Percentiles rank a stretch among this genome's conserved stretches.
Evolutionary conservation across 2,797 vertebrate genomes (phyloP).

Genomic region (Heliangelus exortis): DNA sequence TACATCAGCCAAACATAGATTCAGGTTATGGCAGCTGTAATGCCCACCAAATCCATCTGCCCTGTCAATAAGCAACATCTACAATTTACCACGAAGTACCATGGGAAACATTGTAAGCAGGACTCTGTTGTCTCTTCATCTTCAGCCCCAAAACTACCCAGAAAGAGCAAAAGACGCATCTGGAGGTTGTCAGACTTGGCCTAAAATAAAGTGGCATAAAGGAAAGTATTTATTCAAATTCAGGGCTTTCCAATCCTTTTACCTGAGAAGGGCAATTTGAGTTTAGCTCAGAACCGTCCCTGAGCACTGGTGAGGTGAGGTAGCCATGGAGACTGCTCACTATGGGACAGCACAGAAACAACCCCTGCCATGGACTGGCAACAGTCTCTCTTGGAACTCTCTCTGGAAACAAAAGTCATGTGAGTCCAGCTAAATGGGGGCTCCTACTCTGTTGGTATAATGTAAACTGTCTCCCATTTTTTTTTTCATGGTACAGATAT

Average conservation of each 20-base stretch:
- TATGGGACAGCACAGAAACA: background rate
- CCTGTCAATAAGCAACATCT: background rate
- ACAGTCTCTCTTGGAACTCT: background rate
- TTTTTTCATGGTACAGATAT: background rate
- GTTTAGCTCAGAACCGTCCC: background rate
- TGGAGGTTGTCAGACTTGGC: background rate
- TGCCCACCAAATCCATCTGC: background rate
- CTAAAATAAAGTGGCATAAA: background rate
- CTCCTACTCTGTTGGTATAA: background rate
- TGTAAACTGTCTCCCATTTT: accelerated
- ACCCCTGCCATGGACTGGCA: background rate
- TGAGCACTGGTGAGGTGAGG: background rate
- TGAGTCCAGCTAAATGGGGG: background rate
- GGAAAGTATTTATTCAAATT: background rate
- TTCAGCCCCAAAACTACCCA: background rate
- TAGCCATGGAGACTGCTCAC: background rate
- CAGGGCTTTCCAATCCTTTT: background rate
- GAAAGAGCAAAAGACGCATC: background rate
- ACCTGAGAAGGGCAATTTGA: background rate
- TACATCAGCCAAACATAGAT: background rate
- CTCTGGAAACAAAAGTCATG: background rate
- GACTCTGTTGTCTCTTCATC: background rate
- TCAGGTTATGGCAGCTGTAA: background rate
- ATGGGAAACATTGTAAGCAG: background rate
- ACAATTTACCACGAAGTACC: background rate